Evolutionary conservation across 2,797 vertebrate species (phyloP), one percentile per base, ranked within the genome.

Genomic region (Enteromius anoplus): DNA sequence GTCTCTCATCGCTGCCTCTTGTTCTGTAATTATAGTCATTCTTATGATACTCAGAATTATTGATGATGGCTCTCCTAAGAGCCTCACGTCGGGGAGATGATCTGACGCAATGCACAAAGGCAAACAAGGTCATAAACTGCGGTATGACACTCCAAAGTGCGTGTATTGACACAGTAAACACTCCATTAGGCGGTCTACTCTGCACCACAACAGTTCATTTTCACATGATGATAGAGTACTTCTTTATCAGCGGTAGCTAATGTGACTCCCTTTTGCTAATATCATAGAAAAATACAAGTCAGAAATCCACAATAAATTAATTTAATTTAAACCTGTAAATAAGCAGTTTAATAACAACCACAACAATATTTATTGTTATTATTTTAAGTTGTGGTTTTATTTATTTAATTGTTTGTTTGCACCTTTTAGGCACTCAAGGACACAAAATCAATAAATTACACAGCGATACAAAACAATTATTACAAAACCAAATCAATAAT

Each of bases 41-140:
- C 76, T 72, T 55, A 53, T 80, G 34, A 79, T 62, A 42, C 34
- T 80, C 64, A 66, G 58, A 82, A 79, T 84, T 72, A 60, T 77
- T 81, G 42, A 70, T 82, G 71, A 68, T 68, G 29, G 69, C 49
- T 55, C n/a, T 79, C 42, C 42, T 51, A 51, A 49, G 32, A 26
- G 58, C 45, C 60, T 75, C 34, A 53, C 19, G 40, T 60, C 37
- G 2, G 55, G 29, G 65, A 69, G 64, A 42, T 75, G 62, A 53
- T 62, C 51, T 77, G 73, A 70, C 19, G 71, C 34, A 70, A 55
- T 40, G 53, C 51, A 76, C 65, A 82, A 77, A 68, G 68, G 65
- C 70, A 82, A 64, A 82, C 80, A 82, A 82, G 26, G 26, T 15
- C 51, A 47, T 78, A 79, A 66, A 58, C 75, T 58, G 69, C 21